A percentile compares a stretch with the other conserved stretches of the same genome.
Conservation (phyloP, 2,888 invertebrate genomes). For the Labia minor region DNA sequence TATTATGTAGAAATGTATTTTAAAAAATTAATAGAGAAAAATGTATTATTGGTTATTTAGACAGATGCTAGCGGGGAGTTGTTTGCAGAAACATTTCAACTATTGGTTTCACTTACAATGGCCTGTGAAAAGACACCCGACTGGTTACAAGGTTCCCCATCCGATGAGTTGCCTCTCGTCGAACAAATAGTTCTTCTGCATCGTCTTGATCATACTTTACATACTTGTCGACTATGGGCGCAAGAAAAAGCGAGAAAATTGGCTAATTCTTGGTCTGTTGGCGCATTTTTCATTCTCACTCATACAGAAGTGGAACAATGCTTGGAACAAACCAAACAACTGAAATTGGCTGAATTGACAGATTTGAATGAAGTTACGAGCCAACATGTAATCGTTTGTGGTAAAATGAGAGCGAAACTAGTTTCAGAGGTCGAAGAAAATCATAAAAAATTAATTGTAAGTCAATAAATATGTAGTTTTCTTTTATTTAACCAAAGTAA, state of each 20-base stretch:
- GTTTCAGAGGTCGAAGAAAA: slow-evolving; percentile 69
- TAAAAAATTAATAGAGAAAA: not conserved
- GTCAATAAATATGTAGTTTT: too few relatives aligned
- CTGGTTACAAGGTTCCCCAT: slow-evolving; percentile 57
- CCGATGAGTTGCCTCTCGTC: slow-evolving; percentile 60
- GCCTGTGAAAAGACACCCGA: slow-evolving; percentile 63
- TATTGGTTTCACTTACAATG: slow-evolving; percentile 59
- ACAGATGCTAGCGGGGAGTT: slow-evolving; percentile 48
- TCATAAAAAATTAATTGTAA: slow-evolving; percentile 61
- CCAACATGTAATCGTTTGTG: slow-evolving; percentile 68
- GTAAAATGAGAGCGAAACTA: slow-evolving; percentile 67
- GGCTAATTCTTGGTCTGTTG: slow-evolving; percentile 64
- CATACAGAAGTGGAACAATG: slow-evolving; percentile 36
- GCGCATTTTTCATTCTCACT: slow-evolving; percentile 51
- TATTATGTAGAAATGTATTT: too few relatives aligned
- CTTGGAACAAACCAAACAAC: slow-evolving; percentile 34
- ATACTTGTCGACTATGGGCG: slow-evolving; percentile 71
- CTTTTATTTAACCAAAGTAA: too few relatives aligned
- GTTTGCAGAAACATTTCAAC: slow-evolving; percentile 55
- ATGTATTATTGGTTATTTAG: slow-evolving; percentile 32
- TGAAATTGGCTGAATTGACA: slow-evolving; percentile 50
- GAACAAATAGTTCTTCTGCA: slow-evolving; percentile 73
- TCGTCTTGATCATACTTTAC: slow-evolving; percentile 48
- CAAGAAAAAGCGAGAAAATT: slow-evolving; percentile 58
- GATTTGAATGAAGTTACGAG: slow-evolving; percentile 34